Conservation (phyloP, 2,797 vertebrate species). For the Microcaecilia unicolor region DNA sequence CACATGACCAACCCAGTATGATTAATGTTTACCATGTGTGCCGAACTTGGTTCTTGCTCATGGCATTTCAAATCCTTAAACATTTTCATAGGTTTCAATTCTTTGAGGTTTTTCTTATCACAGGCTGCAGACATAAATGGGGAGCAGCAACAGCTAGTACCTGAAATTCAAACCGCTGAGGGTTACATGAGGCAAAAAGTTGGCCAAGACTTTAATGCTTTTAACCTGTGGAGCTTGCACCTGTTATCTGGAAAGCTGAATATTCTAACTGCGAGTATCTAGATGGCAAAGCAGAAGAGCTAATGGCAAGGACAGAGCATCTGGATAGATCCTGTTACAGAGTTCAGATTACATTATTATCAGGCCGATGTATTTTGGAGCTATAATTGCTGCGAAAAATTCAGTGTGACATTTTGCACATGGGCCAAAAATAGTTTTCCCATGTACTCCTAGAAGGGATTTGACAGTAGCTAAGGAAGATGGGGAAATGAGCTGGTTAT, state of each 20-base stretch:
- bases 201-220: too few species aligned
- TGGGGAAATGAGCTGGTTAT: constrained; percentile 40
- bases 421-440: constrained; percentile 39
- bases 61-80: too few species aligned
- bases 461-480: constrained; percentile 36
- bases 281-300: background rate
- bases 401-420: constrained; percentile 52
- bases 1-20: too few species aligned
- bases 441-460: constrained; percentile 20
- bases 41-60: too few species aligned
- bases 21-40: too few species aligned
- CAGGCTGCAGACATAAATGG: too few species aligned
- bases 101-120: too few species aligned
- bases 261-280: background rate
- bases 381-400: constrained; percentile 50
- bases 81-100: too few species aligned
- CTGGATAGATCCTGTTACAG: constrained; percentile 23
- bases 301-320: background rate
- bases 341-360: constrained; percentile 18
- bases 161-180: too few species aligned
- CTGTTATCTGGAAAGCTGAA: constrained; percentile 15
- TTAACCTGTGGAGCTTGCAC: too few species aligned
- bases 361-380: constrained; percentile 24
- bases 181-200: too few species aligned
- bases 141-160: too few species aligned